Evolutionary conservation across 2,888 invertebrate species (phyloP), one percentile per base, ranked within the genome.

Genomic region (Trichopria drosophilae): DNA sequence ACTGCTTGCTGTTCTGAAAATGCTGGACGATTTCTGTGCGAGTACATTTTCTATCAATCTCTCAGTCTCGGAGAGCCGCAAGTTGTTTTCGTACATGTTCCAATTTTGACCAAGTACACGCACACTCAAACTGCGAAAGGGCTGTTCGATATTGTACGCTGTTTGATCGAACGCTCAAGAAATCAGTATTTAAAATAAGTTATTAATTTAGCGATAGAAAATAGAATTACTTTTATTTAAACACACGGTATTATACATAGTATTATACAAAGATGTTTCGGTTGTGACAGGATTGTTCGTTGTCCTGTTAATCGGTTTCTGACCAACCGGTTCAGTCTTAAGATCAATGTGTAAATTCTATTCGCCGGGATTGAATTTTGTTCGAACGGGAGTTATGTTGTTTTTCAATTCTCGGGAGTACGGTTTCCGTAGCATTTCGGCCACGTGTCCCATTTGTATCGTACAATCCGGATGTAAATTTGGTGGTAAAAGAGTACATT

Each of bases 371-470:
- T 69, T 71, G 55, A 78, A 80, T 64, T 79, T 79, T 9, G 80
- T 79, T 51, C 76, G 65, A 24, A 80, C 69, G 1, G 80, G 79
- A 18, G 76, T 65, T 40, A 81, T 78, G 50, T 76, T 77, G 42
- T 75, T 76, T 59, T 79, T 78, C 2, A 78, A 68, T 58, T 80
- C 80, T 26, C 76, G 65, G 18, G 76, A 76, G 46, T 73, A 72
- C 0, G 86, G 86, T 73, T 89, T 89, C 28, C 90, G 80, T 4
- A 96, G 78, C 55, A 87, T 86, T 36, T 85, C 84, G 4, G 92
- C 90, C 0, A 93, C 93, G 75, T 95, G 93, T 12, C 90, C 88
- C 51, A 96, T 80, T 72, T 96, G 95, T 50, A 94, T 76, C 0
- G 91, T 86, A 69, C 92, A 93, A 70, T 95, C 94, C 0, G 91